Conservation (phyloP, 2,113 vertebrate species). For the Lampris megalopsis region DNA sequence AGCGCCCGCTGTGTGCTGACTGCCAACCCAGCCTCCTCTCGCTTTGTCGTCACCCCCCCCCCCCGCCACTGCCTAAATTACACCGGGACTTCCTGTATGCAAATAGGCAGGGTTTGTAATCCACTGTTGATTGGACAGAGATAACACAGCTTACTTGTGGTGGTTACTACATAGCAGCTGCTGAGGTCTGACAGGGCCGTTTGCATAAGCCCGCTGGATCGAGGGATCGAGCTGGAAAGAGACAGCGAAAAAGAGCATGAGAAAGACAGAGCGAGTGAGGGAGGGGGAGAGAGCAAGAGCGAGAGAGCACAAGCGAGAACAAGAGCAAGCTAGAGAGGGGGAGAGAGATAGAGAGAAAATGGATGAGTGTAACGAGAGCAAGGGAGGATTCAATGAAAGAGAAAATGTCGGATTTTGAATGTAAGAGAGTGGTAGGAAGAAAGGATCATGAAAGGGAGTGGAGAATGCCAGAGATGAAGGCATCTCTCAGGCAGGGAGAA, state of each 20-base stretch:
- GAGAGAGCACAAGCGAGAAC: too few relatives aligned
- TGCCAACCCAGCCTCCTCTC: not conserved
- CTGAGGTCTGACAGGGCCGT: not conserved
- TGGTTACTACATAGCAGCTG: too few relatives aligned
- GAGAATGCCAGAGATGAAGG: too few relatives aligned
- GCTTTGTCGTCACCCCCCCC: not conserved
- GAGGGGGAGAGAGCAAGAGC: not conserved
- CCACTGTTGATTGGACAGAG: slow-evolving; percentile 30
- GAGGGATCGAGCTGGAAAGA: slow-evolving; percentile 16
- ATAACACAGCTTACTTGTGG: not conserved
- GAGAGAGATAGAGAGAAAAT: too few relatives aligned
- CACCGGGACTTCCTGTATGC: slow-evolving; percentile 39
- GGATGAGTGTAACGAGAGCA: too few relatives aligned
- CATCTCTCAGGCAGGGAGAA: too few relatives aligned
- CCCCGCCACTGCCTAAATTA: not conserved
- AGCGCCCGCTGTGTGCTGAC: not conserved
- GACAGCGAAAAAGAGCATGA: not conserved
- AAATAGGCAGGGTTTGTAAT: slow-evolving; percentile 17
- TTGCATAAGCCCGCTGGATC: not conserved
- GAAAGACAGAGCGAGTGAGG: not conserved
- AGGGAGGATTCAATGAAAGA: too few relatives aligned
- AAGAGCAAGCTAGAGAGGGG: too few relatives aligned
- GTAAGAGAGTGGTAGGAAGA: too few relatives aligned
- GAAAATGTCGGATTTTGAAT: too few relatives aligned
- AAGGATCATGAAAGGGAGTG: too few relatives aligned